Evolutionary conservation across 2,797 vertebrate species (phyloP).

Genomic region (Artibeus lituratus): DNA sequence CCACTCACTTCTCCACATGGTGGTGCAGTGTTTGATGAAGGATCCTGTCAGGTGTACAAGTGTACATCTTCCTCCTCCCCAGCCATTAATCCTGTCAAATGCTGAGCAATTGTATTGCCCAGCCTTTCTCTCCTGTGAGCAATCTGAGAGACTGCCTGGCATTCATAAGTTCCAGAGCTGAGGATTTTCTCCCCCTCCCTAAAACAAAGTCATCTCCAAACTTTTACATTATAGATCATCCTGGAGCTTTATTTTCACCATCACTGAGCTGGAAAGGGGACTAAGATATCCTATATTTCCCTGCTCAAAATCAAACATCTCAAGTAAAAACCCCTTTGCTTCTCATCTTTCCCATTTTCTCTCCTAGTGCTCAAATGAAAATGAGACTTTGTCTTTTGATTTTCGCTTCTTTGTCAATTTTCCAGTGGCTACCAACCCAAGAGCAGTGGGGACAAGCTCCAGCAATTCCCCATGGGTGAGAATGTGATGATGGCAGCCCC

Average conservation of each 20-base stretch:
- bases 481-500: background rate
- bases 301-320: conserved; percentile 32
- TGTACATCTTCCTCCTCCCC: background rate
- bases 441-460: background rate
- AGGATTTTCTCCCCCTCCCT: background rate
- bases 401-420: conserved; percentile 43
- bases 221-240: conserved; percentile 64
- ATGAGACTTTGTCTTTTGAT: conserved; percentile 39
- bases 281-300: conserved; percentile 42
- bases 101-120: conserved; percentile 27
- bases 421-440: conserved; percentile 9
- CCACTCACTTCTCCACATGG: background rate
- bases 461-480: background rate
- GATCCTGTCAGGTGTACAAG: background rate
- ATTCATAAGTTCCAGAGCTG: background rate
- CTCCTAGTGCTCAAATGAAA: conserved; percentile 43
- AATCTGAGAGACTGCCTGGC: background rate
- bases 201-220: conserved; percentile 64
- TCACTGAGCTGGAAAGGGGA: conserved; percentile 69
- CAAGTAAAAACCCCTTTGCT: conserved; percentile 22
- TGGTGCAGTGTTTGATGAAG: conserved; percentile 33
- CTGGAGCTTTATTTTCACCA: conserved; percentile 63
- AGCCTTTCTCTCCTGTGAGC: background rate
- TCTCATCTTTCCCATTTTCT: conserved; percentile 43
- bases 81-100: background rate